Evolutionary conservation across 2,113 vertebrate species (phyloP).

Genomic region (Panthera leo): DNA sequence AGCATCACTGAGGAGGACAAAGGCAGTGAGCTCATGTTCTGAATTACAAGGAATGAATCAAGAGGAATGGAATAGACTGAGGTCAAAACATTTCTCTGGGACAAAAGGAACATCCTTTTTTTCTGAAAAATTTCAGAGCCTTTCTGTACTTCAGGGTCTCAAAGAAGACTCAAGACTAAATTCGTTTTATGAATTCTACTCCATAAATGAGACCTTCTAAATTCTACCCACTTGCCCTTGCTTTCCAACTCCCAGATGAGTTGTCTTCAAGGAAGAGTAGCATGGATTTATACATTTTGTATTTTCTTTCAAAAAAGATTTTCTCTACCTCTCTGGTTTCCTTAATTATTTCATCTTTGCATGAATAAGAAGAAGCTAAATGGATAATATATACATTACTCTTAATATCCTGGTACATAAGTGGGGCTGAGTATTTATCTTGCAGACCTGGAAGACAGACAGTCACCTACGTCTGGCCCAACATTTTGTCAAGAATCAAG

Average conservation of each 20-base stretch:
- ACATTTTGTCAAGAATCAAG: neutral
- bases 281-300: neutral
- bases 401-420: neutral
- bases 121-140: constrained; percentile 16
- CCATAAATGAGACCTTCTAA: neutral
- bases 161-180: neutral
- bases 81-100: neutral
- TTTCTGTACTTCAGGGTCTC: neutral
- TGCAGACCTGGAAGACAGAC: neutral
- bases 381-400: neutral
- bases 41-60: neutral
- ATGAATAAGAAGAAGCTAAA: neutral
- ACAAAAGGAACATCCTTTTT: neutral
- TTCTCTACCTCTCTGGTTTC: neutral
- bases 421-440: neutral
- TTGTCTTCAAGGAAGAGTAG: neutral
- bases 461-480: neutral
- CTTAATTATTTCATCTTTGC: neutral
- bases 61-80: neutral
- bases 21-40: neutral
- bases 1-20: neutral
- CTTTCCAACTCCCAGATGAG: neutral
- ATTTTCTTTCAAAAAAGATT: neutral
- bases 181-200: neutral
- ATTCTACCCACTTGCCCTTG: neutral